Evolutionary conservation across 2,888 invertebrate genomes (phyloP), one percentile per base, ranked within the genome.

Genomic region (Zaprionus lineosus): DNA sequence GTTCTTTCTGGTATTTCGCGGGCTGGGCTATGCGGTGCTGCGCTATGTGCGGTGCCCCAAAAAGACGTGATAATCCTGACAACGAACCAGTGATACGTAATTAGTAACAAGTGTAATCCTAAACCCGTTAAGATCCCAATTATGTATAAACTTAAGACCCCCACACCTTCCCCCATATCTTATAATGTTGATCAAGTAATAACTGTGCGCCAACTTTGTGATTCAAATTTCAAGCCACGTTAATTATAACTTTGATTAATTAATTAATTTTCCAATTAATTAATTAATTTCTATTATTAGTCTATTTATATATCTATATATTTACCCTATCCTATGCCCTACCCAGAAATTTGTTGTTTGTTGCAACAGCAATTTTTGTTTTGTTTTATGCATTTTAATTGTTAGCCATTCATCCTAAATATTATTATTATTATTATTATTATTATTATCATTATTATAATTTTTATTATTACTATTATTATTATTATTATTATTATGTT

Each of bases 11-110:
- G 92, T 93, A 74, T 95, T 95, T 90, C 92, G 95, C 70, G 91
- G 93, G 48, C 91, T 94, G 65, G 94, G 95, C 66, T 95, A 95
- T 89, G 90, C 94, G 70, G 94, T 94, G 65, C 90, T 95, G 74
- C 92, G 95, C 74, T 94, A 93, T 87, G 92, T 93, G 86, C 92
- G 93, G 76, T 91, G 93, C 86, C 93, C 93, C 74, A 93, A 93
- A 91, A 78, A 78, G 82, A 82, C 88, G 87, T 89, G 87, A 88
- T 87, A 65, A 52, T 44, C 53, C 52, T 59, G 77, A 76, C 70
- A 67, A 73, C 82, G 78, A 77, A 81, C 69, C 85, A 86, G 86
- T 86, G 79, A 81, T 82, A 78, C 66, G 61, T 77, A 81, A 67
- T 62, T 66, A 62, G 52, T 64, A 75, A 60, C 52, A 66, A 44